phyloP scores from a whole-genome alignment of 2,888 invertebrate species.

The Lasioglossum leucozonium region DNA sequence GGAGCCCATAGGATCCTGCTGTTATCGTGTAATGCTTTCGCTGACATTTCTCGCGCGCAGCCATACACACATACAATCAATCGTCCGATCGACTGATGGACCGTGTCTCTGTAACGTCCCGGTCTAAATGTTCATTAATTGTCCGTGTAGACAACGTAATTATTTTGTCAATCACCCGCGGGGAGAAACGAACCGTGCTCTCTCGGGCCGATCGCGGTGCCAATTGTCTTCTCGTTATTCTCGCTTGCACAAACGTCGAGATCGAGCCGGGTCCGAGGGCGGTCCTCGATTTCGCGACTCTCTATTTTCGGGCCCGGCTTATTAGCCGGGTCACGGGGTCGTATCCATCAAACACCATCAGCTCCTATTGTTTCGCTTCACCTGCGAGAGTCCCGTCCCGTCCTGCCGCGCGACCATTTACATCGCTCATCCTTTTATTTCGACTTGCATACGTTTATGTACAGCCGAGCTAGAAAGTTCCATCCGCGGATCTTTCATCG shows the following conservation, averaged over 20 bases:
- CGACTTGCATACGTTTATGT: conserved; percentile 54
- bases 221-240: conserved; percentile 61
- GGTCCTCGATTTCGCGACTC: conserved; percentile 52
- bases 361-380: conserved; percentile 73
- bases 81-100: conserved; percentile 15
- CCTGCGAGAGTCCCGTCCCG: conserved; percentile 57
- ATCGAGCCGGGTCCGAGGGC: conserved; percentile 39
- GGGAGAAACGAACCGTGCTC: conserved; percentile 41
- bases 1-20: background rate
- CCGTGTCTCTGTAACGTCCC: conserved; percentile 16
- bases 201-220: conserved; percentile 24
- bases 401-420: conserved; percentile 33
- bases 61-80: conserved; percentile 45
- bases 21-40: background rate
- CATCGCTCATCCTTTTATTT: conserved; percentile 40
- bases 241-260: conserved; percentile 38
- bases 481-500: background rate
- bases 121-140: conserved; percentile 57
- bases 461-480: conserved; percentile 59
- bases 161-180: conserved; percentile 67
- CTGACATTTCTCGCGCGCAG: conserved; percentile 38
- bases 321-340: conserved; percentile 75
- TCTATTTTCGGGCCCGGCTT: conserved; percentile 71
- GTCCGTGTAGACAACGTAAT: conserved; percentile 63
- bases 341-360: conserved; percentile 77